These are phyloP conservation scores for Plutella xylostella DNA, from an alignment of 2,888 invertebrate genomes.

Conservation along the genomic window DNA sequence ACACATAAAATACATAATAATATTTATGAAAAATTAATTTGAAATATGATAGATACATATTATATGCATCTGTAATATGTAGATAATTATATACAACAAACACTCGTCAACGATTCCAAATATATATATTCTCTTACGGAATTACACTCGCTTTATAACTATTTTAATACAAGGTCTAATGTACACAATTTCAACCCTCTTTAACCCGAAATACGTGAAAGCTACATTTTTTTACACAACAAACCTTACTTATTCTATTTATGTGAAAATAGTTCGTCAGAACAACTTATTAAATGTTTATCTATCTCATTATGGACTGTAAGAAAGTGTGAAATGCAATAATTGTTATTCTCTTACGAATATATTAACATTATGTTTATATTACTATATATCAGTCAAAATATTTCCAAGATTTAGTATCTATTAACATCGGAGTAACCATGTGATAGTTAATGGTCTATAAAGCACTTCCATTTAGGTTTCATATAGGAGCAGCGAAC, in stretches of 20 bases:
- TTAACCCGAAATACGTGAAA: constrained; percentile 58
- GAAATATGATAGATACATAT: no score
- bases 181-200: constrained; percentile 57
- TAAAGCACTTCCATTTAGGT: neutral
- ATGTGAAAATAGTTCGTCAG: constrained; percentile 67
- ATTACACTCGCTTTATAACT: constrained; percentile 56
- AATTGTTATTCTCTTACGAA: constrained; percentile 63
- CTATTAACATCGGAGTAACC: constrained; percentile 30
- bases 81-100: constrained; percentile 59
- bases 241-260: constrained; percentile 61
- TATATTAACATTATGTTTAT: constrained; percentile 61
- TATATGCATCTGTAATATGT: no score
- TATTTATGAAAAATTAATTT: no score
- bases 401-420: constrained; percentile 52
- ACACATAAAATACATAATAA: constrained; percentile 27
- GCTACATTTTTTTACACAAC: constrained; percentile 62
- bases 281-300: no score
- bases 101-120: constrained; percentile 63
- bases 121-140: constrained; percentile 60
- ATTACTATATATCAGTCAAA: constrained; percentile 64
- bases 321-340: constrained; percentile 68
- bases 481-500: neutral
- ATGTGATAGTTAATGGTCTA: constrained; percentile 13
- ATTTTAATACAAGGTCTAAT: constrained; percentile 61
- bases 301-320: constrained; percentile 63